Conservation (phyloP, 2,113 vertebrate species). For the Odocoileus hemionus region DNA sequence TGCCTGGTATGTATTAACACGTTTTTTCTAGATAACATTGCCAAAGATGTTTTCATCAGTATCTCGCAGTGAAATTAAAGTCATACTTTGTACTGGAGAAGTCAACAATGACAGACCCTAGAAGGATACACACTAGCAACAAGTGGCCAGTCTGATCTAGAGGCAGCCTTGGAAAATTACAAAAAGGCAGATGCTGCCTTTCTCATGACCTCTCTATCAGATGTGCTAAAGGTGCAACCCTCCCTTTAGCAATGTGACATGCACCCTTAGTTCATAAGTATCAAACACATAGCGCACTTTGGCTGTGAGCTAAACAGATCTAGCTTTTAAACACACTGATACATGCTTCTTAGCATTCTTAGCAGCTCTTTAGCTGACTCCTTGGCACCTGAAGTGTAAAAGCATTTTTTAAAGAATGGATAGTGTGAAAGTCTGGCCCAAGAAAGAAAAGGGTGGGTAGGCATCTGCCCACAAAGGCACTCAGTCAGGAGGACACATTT, state of each 20-base stretch:
- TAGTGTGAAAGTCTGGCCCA: not conserved
- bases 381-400: not conserved
- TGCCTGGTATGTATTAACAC: not conserved
- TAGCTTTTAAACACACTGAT: not conserved
- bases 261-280: constrained; percentile 18
- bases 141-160: not conserved
- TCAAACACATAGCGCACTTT: not conserved
- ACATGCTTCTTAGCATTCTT: not conserved
- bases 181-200: not conserved
- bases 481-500: not conserved
- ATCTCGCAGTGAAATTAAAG: not conserved
- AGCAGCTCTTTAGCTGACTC: not conserved
- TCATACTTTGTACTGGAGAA: not conserved
- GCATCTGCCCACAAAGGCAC: not conserved
- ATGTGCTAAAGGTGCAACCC: not conserved
- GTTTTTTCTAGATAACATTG: not conserved
- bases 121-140: not conserved
- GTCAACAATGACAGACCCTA: not conserved
- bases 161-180: not conserved
- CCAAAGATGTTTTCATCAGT: not conserved
- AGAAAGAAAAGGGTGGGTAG: not conserved
- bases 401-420: not conserved
- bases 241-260: not conserved
- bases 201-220: not conserved
- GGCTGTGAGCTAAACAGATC: not conserved